Base-by-base conservation (phyloP, 2,888 invertebrate genomes). In the Idaea aversata region DNA sequence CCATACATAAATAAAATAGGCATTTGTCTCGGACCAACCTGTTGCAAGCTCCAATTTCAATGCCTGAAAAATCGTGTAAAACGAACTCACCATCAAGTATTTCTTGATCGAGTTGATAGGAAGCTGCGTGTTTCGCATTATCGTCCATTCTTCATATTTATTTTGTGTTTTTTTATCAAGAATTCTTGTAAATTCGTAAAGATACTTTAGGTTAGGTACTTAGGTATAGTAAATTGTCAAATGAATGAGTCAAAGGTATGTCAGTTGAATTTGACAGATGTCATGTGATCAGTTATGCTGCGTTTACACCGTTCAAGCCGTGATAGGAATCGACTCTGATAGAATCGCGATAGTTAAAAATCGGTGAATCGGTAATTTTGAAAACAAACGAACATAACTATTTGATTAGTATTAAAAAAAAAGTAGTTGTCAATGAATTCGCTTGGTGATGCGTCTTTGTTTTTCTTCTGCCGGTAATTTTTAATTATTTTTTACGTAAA, bases 71-170 rank as follows among this genome's bases (percentile, higher is more conserved):
- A 68, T 66, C 65, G 62, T 63, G 57, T 61, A 61, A 67, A 72
- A 66, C 63, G 59, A 64, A 81, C 89, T 76, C 78, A 90, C 93
- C 91, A 77, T 93, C 92, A 63, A 93, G 84, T 79, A 92, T 90
- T 83, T 92, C 92, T 77, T 93, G 92, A 76, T 93, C 92, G 80
- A 88, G 80, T 78, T 90, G 91, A 77, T 91, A 92, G 69, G 91
- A 90, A 75, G 89, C 82, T 73, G 87, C 84, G 80, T 90, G 85
- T 79, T 90, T 92, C 79, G 81, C 86, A 82, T 88, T 88, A 88
- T 92, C 92, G 88, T 91, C 92, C 93, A 93, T 93, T 90, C 92
- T 93, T 91, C 92, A 93, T 92, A 88, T 87, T 92, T 90, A 83
- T 75, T 80, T 83, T 79, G 75, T 83, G 7, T 35, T 5, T 38